Conservation (phyloP, 1,140 invertebrate species). For the Brachystomella parvula region DNA sequence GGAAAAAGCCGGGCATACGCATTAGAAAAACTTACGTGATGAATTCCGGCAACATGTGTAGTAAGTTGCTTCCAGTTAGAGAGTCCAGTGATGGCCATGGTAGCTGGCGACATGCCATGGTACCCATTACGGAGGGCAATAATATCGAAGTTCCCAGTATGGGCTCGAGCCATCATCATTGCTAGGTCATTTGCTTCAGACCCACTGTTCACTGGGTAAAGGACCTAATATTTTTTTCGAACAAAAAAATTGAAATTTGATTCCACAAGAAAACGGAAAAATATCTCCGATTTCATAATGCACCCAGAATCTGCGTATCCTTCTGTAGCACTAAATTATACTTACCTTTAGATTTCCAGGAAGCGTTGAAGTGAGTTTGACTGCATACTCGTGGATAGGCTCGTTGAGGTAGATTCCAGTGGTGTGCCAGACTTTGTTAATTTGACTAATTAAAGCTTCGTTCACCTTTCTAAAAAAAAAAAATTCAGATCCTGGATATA, state of each 20-base stretch:
- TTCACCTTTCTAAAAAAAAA: slow-evolving; percentile 58
- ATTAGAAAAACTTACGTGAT: slow-evolving; percentile 58
- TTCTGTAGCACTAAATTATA: not conserved
- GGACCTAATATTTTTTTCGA: slow-evolving; percentile 51
- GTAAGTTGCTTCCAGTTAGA: slow-evolving; percentile 69
- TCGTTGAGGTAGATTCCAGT: slow-evolving; percentile 86
- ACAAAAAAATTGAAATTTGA: slow-evolving; percentile 9
- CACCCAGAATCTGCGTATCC: not conserved
- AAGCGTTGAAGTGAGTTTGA: slow-evolving; percentile 68
- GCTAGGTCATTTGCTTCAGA: slow-evolving; percentile 96
- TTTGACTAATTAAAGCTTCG: slow-evolving; percentile 66
- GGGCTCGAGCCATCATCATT: slow-evolving; percentile 69
- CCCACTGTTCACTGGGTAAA: slow-evolving; percentile 91
- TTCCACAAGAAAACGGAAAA: not conserved
- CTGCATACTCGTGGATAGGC: slow-evolving; percentile 81
- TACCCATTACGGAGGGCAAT: slow-evolving; percentile 79
- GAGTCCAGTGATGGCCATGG: slow-evolving; percentile 73
- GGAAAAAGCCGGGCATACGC: not conserved
- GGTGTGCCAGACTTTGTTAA: slow-evolving; percentile 77
- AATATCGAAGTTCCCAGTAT: slow-evolving; percentile 76
- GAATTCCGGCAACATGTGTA: slow-evolving; percentile 65
- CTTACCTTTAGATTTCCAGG: slow-evolving; percentile 73
- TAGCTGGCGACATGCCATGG: slow-evolving; percentile 76
- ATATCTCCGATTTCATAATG: no score
- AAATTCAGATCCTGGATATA: not conserved